Evolutionary conservation across 2,113 vertebrate species (phyloP).

Genomic region (Catharus minimus): DNA sequence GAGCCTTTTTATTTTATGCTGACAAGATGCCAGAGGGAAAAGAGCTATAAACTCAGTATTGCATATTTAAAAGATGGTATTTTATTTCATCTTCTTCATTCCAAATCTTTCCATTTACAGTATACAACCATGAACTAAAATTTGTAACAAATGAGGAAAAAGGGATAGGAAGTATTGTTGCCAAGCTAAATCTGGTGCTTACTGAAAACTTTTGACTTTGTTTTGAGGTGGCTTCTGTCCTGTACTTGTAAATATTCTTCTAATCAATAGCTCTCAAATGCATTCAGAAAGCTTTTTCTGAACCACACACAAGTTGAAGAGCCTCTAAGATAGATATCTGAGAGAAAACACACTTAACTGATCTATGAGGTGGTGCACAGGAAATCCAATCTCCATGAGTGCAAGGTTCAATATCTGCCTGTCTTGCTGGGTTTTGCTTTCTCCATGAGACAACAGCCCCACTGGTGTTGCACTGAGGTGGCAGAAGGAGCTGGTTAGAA

Average conservation of each 20-base stretch:
- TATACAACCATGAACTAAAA: not conserved
- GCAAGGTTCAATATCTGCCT: fast-evolving
- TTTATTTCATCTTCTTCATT: constrained; percentile 46
- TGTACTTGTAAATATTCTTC: not conserved
- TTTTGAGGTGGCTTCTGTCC: not conserved
- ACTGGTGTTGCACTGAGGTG: not conserved
- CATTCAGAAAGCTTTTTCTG: not conserved
- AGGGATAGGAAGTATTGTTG: not conserved
- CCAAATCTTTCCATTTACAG: not conserved
- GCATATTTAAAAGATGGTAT: constrained; percentile 23
- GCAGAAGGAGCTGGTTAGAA: not conserved
- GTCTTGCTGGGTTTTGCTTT: not conserved
- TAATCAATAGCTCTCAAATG: not conserved
- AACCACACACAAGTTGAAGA: not conserved
- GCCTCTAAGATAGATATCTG: not conserved
- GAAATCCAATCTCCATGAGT: not conserved
- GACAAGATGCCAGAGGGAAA: constrained; percentile 37
- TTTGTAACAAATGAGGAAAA: not conserved
- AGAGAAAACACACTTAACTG: not conserved
- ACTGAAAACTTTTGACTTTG: not conserved
- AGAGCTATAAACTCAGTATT: constrained; percentile 45
- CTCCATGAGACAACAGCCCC: fast-evolving
- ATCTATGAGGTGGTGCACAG: not conserved
- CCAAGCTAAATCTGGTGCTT: not conserved
- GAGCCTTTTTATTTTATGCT: constrained; percentile 49